phyloP scores from a whole-genome alignment of 1,140 invertebrate species.

The Pseudomyrmex concolor region DNA sequence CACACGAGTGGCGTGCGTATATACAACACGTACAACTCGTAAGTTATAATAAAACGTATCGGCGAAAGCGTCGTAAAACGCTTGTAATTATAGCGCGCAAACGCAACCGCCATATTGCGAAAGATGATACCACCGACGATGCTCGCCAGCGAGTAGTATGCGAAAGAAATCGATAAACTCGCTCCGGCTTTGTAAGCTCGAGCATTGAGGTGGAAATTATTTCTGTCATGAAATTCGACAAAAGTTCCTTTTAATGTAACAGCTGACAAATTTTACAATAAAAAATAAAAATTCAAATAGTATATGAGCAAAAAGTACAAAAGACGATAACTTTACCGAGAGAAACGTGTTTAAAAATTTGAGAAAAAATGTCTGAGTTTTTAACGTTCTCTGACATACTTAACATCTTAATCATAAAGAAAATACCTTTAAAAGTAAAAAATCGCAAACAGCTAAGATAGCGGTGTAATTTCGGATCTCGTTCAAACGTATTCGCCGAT shows the following conservation, averaged over 20 bases:
- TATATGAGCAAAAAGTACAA: no score
- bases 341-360: not conserved
- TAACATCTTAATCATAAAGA: not conserved
- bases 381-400: no score
- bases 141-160: not conserved
- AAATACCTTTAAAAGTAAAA: not conserved
- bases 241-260: not conserved
- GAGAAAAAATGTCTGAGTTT: not conserved
- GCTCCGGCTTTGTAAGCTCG: conserved; percentile 2
- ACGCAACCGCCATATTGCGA: conserved; percentile 54
- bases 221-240: not conserved
- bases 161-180: conserved; percentile 47
- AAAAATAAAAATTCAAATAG: conserved; percentile 6
- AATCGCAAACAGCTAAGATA: not conserved
- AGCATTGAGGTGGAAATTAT: not conserved
- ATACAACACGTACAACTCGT: conserved; percentile 18
- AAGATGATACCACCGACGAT: conserved; percentile 49
- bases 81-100: conserved; percentile 47
- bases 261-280: conserved; percentile 7
- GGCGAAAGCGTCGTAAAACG: conserved; percentile 55
- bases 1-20: conserved; percentile 36
- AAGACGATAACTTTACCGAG: not conserved
- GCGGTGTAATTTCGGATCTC: conserved; percentile 7
- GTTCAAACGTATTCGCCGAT: not conserved
- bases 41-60: conserved; percentile 10